A percentile compares a stretch with the other conserved stretches of the same genome.
Evolutionary conservation across 2,888 invertebrate genomes (phyloP).

Genomic region (Nasonia oneida): DNA sequence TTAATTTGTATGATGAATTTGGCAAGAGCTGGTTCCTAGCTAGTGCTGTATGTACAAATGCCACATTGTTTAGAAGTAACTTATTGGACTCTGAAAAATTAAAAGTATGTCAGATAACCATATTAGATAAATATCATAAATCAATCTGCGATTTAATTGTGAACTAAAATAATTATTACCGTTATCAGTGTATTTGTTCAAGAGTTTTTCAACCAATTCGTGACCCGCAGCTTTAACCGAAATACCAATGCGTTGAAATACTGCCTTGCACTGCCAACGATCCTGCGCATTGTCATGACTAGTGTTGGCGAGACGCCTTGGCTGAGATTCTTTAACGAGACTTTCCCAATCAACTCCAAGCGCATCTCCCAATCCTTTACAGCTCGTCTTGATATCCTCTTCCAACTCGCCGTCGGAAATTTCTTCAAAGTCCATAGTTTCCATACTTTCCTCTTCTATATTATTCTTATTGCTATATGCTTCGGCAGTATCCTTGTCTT

Average conservation of each 20-base stretch:
- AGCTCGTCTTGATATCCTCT: constrained; percentile 85
- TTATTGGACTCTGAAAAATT: constrained; percentile 67
- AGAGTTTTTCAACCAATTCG: constrained; percentile 80
- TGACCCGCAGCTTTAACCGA: constrained; percentile 89
- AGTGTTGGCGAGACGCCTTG: constrained; percentile 75
- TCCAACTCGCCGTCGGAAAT: constrained; percentile 94
- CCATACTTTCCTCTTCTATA: constrained; percentile 86
- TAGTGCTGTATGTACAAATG: constrained; percentile 75
- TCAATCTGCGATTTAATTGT: too few species aligned
- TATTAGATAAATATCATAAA: too few species aligned
- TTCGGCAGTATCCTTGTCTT: constrained; percentile 70
- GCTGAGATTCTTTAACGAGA: constrained; percentile 89
- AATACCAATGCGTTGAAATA: constrained; percentile 90
- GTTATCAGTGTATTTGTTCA: constrained; percentile 71
- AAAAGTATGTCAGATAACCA: not conserved
- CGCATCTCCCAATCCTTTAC: constrained; percentile 91
- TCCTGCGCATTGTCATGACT: constrained; percentile 84
- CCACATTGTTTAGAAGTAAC: constrained; percentile 72
- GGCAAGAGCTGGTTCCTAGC: constrained; percentile 69
- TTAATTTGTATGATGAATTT: constrained; percentile 68
- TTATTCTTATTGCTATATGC: constrained; percentile 79
- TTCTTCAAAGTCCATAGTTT: constrained; percentile 92
- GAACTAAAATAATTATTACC: constrained; percentile 53
- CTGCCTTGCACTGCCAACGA: constrained; percentile 90
- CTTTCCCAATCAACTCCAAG: constrained; percentile 97